phyloP scores from a whole-genome alignment of 2,888 invertebrate genomes.

The Trichopria drosophilae region DNA sequence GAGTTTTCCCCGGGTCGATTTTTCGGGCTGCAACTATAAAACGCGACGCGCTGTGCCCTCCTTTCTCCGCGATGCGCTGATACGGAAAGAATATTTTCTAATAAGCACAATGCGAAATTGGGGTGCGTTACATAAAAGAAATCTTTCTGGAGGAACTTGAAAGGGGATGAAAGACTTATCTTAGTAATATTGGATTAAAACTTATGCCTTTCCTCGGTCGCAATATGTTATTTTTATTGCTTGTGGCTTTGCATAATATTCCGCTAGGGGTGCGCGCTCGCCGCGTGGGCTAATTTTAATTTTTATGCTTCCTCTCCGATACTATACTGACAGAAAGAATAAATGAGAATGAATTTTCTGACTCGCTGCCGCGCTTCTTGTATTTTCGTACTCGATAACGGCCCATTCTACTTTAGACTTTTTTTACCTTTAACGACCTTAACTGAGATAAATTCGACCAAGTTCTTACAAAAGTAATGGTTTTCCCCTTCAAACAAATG shows the following conservation, averaged over 20 bases:
- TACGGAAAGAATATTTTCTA: constrained; percentile 54
- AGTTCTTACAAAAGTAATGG: too few species aligned
- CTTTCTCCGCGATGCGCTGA: constrained; percentile 28
- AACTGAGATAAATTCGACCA: too few species aligned
- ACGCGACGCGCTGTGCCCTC: constrained; percentile 16
- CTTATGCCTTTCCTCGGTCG: constrained; percentile 56
- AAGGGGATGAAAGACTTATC: constrained; percentile 50
- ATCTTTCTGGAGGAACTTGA: constrained; percentile 44
- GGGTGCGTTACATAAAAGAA: constrained; percentile 57
- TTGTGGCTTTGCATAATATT: constrained; percentile 58
- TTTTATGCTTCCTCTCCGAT: constrained; percentile 46
- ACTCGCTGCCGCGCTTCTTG: too few species aligned
- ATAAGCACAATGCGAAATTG: constrained; percentile 58
- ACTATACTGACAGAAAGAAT: too few species aligned
- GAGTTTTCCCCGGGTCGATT: too few species aligned
- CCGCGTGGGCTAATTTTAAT: constrained; percentile 56
- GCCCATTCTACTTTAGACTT: too few species aligned
- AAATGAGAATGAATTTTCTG: too few species aligned
- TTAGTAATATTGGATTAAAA: constrained; percentile 60
- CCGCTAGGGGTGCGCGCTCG: constrained; percentile 36
- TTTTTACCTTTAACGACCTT: too few species aligned
- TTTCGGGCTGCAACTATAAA: too few species aligned
- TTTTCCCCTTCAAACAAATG: too few species aligned
- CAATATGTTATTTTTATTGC: constrained; percentile 60
- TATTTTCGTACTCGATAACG: too few species aligned